These are phyloP conservation scores for Marisa cornuarietis DNA, from an alignment of 1,140 invertebrate species.

Conservation along the genomic window DNA sequence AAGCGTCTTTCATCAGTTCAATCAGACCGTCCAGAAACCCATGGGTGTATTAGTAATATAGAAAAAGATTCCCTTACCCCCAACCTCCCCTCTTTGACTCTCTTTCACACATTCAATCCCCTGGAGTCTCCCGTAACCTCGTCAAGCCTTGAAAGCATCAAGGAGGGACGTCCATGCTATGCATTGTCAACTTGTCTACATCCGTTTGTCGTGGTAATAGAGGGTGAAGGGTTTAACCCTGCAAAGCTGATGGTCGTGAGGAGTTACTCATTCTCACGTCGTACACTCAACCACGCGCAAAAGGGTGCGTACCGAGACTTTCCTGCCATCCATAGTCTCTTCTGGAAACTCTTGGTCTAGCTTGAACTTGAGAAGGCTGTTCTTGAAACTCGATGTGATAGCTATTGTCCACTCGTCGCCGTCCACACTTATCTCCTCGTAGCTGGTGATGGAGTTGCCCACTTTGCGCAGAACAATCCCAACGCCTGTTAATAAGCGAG, in stretches of 20 bases:
- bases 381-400: conserved; percentile 87
- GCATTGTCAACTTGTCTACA: too few species aligned
- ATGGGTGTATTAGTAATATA: too few species aligned
- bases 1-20: too few species aligned
- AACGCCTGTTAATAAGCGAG: conserved; percentile 72
- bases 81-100: too few species aligned
- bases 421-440: conserved; percentile 77
- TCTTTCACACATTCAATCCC: too few species aligned
- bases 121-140: too few species aligned
- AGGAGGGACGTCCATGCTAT: too few species aligned
- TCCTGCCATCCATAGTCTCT: conserved; percentile 83
- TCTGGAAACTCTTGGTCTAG: conserved; percentile 86
- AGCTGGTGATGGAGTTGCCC: conserved; percentile 77
- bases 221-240: too few species aligned
- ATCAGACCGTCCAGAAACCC: too few species aligned
- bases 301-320: conserved; percentile 75
- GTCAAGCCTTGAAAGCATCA: too few species aligned
- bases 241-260: background rate
- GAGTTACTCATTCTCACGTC: background rate
- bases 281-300: background rate
- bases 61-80: too few species aligned
- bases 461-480: conserved; percentile 79
- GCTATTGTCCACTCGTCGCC: conserved; percentile 78
- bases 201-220: too few species aligned
- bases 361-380: conserved; percentile 79